A percentile compares a stretch with the other conserved stretches of the same genome.
Conservation (phyloP, 2,113 vertebrate genomes). For the Neomonachus schauinslandi region DNA sequence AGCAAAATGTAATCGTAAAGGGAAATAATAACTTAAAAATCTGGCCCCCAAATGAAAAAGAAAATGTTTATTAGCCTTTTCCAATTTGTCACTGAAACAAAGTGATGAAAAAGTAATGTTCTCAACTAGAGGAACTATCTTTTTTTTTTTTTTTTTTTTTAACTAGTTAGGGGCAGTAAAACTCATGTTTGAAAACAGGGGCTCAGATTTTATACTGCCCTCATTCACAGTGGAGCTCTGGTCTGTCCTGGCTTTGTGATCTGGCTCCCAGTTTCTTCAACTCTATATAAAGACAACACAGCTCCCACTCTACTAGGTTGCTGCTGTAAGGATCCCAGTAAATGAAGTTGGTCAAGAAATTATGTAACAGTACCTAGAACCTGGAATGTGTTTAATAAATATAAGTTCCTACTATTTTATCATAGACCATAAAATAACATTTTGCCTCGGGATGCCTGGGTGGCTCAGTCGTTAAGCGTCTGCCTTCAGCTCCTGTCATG, state of each 20-base stretch:
- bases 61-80: constrained; percentile 37
- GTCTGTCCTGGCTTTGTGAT: background rate
- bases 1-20: constrained; percentile 30
- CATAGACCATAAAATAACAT: background rate
- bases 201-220: no score
- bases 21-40: constrained; percentile 26
- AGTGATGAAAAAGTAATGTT: background rate
- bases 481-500: no score
- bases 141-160: no score
- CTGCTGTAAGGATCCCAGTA: background rate
- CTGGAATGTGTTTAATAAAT: background rate
- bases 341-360: background rate
- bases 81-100: background rate
- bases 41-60: constrained; percentile 19
- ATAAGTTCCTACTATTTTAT: background rate
- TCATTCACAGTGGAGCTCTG: background rate
- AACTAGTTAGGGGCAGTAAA: background rate
- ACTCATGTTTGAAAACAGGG: background rate
- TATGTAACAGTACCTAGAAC: background rate
- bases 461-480: no score
- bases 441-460: background rate
- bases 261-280: background rate
- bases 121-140: background rate
- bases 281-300: background rate
- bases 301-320: accelerated